These are phyloP conservation scores for Mechanitis messenoides DNA, from an alignment of 2,888 invertebrate species.

Conservation along the genomic window DNA sequence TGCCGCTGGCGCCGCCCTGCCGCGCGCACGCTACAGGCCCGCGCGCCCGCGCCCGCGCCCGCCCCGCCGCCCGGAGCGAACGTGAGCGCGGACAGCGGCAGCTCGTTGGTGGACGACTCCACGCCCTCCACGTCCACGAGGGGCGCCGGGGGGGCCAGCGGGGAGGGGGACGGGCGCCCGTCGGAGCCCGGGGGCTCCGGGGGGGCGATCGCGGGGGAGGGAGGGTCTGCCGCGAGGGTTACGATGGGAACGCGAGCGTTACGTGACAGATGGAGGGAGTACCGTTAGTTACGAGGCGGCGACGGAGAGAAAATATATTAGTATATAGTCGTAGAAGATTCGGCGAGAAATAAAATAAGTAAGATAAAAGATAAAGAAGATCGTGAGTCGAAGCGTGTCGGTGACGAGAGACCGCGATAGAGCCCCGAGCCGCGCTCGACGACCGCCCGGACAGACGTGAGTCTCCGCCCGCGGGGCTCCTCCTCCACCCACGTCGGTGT, in stretches of 20 bases:
- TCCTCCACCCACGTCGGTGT: constrained; percentile 46
- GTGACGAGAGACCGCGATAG: constrained; percentile 31
- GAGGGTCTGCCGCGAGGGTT: constrained; percentile 31
- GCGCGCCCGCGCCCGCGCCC: constrained; percentile 8
- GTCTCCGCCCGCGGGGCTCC: constrained; percentile 32
- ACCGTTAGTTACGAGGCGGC: constrained; percentile 50
- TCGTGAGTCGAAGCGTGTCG: constrained; percentile 46
- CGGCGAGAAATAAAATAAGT: constrained; percentile 43
- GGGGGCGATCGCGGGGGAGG: constrained; percentile 36
- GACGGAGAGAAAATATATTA: constrained; percentile 54
- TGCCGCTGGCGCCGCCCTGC: constrained; percentile 92
- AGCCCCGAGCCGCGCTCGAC: constrained; percentile 35
- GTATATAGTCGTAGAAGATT: constrained; percentile 34
- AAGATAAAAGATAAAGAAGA: constrained; percentile 23
- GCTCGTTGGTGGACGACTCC: constrained; percentile 81
- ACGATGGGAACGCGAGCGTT: constrained; percentile 37
- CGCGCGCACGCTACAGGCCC: constrained; percentile 58
- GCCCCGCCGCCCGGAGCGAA: constrained; percentile 39
- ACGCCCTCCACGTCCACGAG: constrained; percentile 61
- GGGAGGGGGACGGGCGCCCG: constrained; percentile 32
- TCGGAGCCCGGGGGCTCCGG: constrained; percentile 45
- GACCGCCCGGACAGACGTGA: constrained; percentile 14
- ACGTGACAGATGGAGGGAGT: constrained; percentile 47
- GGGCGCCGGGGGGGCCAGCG: constrained; percentile 49
- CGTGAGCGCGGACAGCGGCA: constrained; percentile 79